A percentile compares a stretch with the other conserved stretches of the same genome.
These are phyloP conservation scores for Chrysochloris asiatica DNA, from an alignment of 2,113 vertebrate species.

Conservation along the genomic window DNA sequence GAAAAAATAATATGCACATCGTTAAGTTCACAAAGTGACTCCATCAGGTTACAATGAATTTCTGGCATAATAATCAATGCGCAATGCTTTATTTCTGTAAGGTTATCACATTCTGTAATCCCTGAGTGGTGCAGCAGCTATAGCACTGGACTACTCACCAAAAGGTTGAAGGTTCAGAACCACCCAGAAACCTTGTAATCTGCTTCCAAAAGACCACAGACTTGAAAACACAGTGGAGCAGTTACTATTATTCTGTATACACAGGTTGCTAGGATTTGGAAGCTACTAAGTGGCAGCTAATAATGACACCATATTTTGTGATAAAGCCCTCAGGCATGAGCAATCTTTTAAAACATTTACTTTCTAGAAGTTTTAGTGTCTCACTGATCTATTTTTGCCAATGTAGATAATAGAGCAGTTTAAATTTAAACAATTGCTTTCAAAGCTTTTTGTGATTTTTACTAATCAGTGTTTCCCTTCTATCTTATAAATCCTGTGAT, in stretches of 20 bases:
- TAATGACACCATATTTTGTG: not conserved
- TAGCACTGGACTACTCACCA: not conserved
- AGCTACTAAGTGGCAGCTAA: not conserved
- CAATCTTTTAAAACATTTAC: not conserved
- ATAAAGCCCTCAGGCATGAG: not conserved
- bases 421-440: slow-evolving; percentile 39
- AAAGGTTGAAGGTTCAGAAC: not conserved
- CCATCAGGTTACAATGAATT: not conserved
- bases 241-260: not conserved
- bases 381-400: not conserved
- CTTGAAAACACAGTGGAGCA: not conserved
- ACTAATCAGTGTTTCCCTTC: not conserved
- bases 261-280: not conserved
- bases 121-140: not conserved
- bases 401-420: not conserved
- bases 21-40: not conserved
- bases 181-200: not conserved
- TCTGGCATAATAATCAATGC: too few species aligned
- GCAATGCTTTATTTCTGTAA: too few species aligned
- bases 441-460: slow-evolving; percentile 4
- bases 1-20: not conserved
- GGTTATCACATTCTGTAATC: not conserved
- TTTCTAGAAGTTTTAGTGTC: slow-evolving; percentile 9
- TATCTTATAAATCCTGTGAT: too few species aligned
- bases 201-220: not conserved